A percentile compares a stretch with the other conserved stretches of the same genome.
These are phyloP conservation scores for Sphaerophoria taeniata DNA, from an alignment of 2,888 invertebrate species.

Conservation along the genomic window DNA sequence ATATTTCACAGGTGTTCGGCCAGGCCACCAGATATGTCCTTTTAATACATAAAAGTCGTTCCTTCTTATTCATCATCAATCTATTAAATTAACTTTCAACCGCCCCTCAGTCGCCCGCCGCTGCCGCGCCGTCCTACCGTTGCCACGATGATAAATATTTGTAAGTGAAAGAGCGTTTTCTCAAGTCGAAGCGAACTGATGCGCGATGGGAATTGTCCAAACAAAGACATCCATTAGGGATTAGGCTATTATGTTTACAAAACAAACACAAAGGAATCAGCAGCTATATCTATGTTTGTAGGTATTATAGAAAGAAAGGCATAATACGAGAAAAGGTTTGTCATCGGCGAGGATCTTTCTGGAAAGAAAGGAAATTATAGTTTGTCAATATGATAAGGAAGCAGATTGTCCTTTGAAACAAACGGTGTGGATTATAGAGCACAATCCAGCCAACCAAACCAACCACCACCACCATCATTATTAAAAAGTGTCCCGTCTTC, in stretches of 20 bases:
- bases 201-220: slow-evolving; percentile 40
- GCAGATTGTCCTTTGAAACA: slow-evolving; percentile 33
- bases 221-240: slow-evolving; percentile 59
- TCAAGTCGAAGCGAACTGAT: slow-evolving; percentile 3
- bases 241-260: slow-evolving; percentile 58
- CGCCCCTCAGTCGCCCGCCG: neutral
- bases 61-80: slow-evolving; percentile 49
- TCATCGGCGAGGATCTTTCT: no score
- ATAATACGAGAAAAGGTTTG: no score
- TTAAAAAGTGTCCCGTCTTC: neutral
- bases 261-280: slow-evolving; percentile 42
- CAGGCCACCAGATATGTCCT: slow-evolving; percentile 23
- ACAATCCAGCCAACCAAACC: no score
- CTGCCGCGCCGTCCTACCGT: neutral
- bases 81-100: slow-evolving; percentile 27
- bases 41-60: slow-evolving; percentile 30
- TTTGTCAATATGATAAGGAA: slow-evolving; percentile 56
- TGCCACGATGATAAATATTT: slow-evolving; percentile 32
- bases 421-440: slow-evolving; percentile 27
- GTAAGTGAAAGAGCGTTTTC: slow-evolving; percentile 25
- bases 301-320: neutral
- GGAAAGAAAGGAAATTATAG: slow-evolving; percentile 44
- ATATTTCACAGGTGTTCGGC: slow-evolving; percentile 58
- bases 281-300: neutral
- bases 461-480: neutral